Conservation (phyloP, 2,797 vertebrate genomes). For the Lepus townsendii region DNA sequence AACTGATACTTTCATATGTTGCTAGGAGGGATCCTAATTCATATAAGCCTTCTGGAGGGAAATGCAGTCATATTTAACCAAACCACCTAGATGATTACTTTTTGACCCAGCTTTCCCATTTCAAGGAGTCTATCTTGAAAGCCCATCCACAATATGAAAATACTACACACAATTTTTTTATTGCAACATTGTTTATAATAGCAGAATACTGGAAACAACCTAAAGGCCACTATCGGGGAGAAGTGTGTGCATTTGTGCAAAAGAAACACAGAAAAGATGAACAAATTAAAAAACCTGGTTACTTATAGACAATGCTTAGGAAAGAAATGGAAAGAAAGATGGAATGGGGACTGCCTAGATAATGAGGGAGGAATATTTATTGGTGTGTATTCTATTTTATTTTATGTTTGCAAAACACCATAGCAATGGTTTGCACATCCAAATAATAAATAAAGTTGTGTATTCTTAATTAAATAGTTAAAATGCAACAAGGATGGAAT, state of each 20-base stretch:
- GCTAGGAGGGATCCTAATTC: neutral
- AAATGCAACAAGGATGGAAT: neutral
- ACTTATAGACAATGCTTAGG: neutral
- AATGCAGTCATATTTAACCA: neutral
- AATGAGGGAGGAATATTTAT: neutral
- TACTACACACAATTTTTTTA: neutral
- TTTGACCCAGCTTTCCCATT: neutral
- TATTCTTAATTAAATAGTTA: conserved; percentile 1
- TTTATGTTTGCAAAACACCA: neutral
- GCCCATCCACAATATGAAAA: neutral
- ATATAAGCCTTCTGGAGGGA: neutral
- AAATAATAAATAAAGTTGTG: neutral
- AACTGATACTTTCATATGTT: neutral
- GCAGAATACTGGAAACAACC: neutral
- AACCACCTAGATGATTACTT: neutral
- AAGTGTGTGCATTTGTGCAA: neutral
- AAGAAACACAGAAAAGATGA: neutral
- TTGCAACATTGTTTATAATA: neutral
- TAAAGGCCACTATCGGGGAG: neutral
- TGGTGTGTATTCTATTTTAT: neutral
- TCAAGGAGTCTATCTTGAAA: neutral
- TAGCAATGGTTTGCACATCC: neutral
- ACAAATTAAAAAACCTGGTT: neutral
- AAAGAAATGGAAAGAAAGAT: neutral
- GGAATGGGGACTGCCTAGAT: neutral